Conservation (phyloP, 2,888 invertebrate genomes). For the Orgyia antiqua region DNA sequence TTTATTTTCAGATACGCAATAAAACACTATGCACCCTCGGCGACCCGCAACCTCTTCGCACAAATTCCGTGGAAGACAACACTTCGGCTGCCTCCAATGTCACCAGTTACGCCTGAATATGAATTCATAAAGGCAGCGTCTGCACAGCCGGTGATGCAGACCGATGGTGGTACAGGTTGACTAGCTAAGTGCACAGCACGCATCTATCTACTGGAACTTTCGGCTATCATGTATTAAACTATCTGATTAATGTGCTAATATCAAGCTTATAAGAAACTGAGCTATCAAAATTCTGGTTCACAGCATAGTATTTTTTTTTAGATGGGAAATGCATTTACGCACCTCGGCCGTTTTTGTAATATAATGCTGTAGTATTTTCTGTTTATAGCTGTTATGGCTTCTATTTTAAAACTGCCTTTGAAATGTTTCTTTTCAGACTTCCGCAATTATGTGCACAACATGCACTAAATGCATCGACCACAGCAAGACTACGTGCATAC, state of each 20-base stretch:
- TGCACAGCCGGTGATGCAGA: conserved; percentile 36
- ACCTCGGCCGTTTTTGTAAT: too few relatives aligned
- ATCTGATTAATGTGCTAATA: too few relatives aligned
- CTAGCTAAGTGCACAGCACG: conserved; percentile 45
- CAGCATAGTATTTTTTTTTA: too few relatives aligned
- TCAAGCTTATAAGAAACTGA: too few relatives aligned
- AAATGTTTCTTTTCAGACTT: too few relatives aligned
- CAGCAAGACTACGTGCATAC: too few relatives aligned
- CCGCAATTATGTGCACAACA: conserved; percentile 32
- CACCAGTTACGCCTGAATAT: conserved; percentile 42
- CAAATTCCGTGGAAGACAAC: conserved; percentile 53
- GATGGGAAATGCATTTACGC: too few relatives aligned
- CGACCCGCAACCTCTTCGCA: conserved; percentile 37
- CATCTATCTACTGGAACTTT: conserved; percentile 10
- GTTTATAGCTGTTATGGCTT: too few relatives aligned
- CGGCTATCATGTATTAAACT: neutral
- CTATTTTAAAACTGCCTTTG: too few relatives aligned
- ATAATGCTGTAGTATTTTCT: too few relatives aligned
- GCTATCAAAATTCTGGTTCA: too few relatives aligned
- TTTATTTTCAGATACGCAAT: conserved; percentile 46
- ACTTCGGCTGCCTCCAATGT: conserved; percentile 32
- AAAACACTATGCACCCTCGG: conserved; percentile 43
- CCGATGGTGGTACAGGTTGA: conserved; percentile 64
- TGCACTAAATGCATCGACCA: conserved; percentile 22
- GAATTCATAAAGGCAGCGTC: conserved; percentile 57